Evolutionary conservation across 2,797 vertebrate genomes (phyloP).

Genomic region (Ptychadena robeensis): DNA sequence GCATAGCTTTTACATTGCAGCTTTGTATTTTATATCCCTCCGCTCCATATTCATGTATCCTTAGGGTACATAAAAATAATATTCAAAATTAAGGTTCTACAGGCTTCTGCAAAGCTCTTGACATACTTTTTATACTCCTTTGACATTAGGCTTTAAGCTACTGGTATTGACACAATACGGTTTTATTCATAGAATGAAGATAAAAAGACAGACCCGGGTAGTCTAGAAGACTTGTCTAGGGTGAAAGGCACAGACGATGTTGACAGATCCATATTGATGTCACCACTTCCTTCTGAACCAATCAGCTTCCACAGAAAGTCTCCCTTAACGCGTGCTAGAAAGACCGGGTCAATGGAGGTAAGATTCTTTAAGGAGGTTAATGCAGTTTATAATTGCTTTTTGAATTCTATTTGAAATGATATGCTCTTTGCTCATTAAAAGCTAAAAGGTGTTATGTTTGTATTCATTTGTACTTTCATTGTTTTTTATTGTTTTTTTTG

Average conservation of each 20-base stretch:
- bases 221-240: constrained; percentile 85
- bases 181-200: constrained; percentile 81
- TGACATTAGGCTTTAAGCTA: too few relatives aligned
- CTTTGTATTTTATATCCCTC: too few relatives aligned
- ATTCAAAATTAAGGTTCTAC: too few relatives aligned
- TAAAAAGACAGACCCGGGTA: constrained; percentile 87
- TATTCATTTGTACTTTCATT: too few relatives aligned
- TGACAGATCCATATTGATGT: constrained; percentile 78
- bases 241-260: constrained; percentile 77
- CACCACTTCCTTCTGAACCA: constrained; percentile 76
- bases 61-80: too few relatives aligned
- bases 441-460: too few relatives aligned
- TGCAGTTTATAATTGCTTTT: neutral
- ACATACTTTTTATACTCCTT: too few relatives aligned
- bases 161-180: neutral
- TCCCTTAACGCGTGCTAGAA: constrained; percentile 88
- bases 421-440: neutral
- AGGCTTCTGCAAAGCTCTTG: too few relatives aligned
- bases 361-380: constrained; percentile 8
- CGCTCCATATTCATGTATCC: too few relatives aligned
- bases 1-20: too few relatives aligned
- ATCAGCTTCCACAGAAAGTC: constrained; percentile 85
- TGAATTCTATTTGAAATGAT: neutral
- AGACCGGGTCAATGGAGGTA: constrained; percentile 99
- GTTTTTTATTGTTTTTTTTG: too few relatives aligned